These are phyloP conservation scores for Plusia festucae DNA, from an alignment of 2,888 invertebrate species.

Conservation along the genomic window DNA sequence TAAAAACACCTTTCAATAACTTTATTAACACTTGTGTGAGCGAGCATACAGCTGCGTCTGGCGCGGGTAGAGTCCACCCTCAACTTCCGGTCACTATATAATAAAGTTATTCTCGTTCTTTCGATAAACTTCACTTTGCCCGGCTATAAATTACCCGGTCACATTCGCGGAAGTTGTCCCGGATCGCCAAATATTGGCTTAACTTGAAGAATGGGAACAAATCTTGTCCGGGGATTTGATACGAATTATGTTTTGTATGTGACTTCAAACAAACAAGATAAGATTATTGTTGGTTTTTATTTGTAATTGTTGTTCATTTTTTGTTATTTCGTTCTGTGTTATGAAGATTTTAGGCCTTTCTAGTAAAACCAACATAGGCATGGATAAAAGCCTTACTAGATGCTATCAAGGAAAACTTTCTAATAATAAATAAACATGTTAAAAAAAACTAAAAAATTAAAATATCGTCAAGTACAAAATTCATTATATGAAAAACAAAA, in stretches of 20 bases:
- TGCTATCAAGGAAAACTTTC: too few relatives aligned
- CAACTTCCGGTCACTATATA: slow-evolving; percentile 88
- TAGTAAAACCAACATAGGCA: too few relatives aligned
- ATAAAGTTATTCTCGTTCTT: slow-evolving; percentile 89
- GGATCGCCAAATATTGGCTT: slow-evolving; percentile 87
- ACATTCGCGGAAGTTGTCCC: slow-evolving; percentile 77
- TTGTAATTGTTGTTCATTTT: slow-evolving; percentile 26
- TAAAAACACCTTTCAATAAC: background rate
- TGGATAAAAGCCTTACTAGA: too few relatives aligned
- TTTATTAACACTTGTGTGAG: slow-evolving; percentile 55
- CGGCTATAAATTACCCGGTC: slow-evolving; percentile 87
- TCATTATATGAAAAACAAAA: too few relatives aligned
- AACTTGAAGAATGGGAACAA: slow-evolving; percentile 82
- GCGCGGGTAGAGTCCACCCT: slow-evolving; percentile 67
- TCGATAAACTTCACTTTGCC: slow-evolving; percentile 89
- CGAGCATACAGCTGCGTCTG: slow-evolving; percentile 62
- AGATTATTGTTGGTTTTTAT: slow-evolving; percentile 56
- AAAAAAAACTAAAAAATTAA: too few relatives aligned
- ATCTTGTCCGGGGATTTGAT: slow-evolving; percentile 74
- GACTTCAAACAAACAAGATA: slow-evolving; percentile 69
- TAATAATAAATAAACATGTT: too few relatives aligned
- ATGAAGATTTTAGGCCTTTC: background rate
- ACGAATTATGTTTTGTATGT: slow-evolving; percentile 71
- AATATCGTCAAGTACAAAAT: too few relatives aligned
- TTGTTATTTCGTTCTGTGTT: background rate